Evolutionary conservation across 2,888 invertebrate species (phyloP).

Genomic region (Drymonia ruficornis): DNA sequence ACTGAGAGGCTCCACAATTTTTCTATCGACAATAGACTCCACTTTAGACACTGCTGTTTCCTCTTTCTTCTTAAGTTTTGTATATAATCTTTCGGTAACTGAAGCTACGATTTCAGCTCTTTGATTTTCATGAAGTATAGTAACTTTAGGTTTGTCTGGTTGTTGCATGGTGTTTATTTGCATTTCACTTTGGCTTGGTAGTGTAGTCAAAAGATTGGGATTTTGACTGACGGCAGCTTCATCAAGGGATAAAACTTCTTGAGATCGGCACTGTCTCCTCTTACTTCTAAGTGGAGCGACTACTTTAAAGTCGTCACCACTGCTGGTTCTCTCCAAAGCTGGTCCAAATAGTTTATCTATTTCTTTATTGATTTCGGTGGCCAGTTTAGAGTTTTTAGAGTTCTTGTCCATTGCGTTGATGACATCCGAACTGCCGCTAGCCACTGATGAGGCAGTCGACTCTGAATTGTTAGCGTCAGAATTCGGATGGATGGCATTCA

Average conservation of each 20-base stretch:
- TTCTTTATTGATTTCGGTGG: conserved; percentile 68
- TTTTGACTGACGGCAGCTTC: conserved; percentile 41
- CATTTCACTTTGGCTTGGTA: conserved; percentile 52
- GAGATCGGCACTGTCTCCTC: conserved; percentile 74
- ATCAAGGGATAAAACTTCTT: conserved; percentile 69
- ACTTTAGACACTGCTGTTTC: conserved; percentile 71
- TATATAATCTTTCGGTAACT: conserved; percentile 88
- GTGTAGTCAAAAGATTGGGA: conserved; percentile 36
- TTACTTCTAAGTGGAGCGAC: conserved; percentile 68
- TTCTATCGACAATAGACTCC: conserved; percentile 69
- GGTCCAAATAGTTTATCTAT: conserved; percentile 74
- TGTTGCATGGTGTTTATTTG: conserved; percentile 43
- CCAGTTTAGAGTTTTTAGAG: conserved; percentile 53
- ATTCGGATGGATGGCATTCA: conserved; percentile 60
- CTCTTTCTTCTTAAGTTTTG: conserved; percentile 82
- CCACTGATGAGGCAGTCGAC: conserved; percentile 60
- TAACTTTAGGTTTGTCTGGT: conserved; percentile 45
- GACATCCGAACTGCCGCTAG: conserved; percentile 70
- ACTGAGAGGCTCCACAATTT: conserved; percentile 72
- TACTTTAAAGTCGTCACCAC: conserved; percentile 72
- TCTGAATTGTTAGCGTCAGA: conserved; percentile 57
- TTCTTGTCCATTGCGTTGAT: conserved; percentile 60
- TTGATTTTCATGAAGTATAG: conserved; percentile 75
- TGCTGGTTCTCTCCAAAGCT: conserved; percentile 71
- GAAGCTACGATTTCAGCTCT: conserved; percentile 89